Percentiles rank a stretch among this genome's conserved stretches.
These are phyloP conservation scores for Drosophila insularis DNA, from an alignment of 1,140 invertebrate species.

Conservation along the genomic window DNA sequence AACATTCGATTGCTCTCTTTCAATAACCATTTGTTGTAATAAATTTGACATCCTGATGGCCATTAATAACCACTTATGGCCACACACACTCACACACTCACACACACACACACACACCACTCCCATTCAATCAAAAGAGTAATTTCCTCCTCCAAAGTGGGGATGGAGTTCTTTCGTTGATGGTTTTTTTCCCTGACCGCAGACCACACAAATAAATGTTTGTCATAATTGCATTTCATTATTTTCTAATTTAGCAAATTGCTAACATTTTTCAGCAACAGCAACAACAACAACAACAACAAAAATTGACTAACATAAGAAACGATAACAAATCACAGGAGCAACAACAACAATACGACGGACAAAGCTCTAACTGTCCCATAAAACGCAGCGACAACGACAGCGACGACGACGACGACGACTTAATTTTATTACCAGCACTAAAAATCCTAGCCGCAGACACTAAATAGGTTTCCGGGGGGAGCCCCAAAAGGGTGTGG, in stretches of 20 bases:
- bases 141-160: constrained; percentile 48
- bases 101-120: background rate
- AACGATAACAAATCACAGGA: constrained; percentile 47
- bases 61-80: constrained; percentile 71
- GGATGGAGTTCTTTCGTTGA: too few relatives aligned
- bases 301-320: constrained; percentile 5
- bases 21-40: constrained; percentile 28
- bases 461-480: constrained; percentile 44
- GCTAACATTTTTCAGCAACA: constrained; percentile 63
- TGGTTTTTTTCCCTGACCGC: constrained; percentile 34
- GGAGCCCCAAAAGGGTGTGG: background rate
- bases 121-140: constrained; percentile 51
- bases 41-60: constrained; percentile 56
- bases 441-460: constrained; percentile 76
- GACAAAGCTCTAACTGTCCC: constrained; percentile 15
- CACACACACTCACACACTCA: constrained; percentile 18
- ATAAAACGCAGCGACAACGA: constrained; percentile 74
- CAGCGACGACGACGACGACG: constrained; percentile 67
- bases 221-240: constrained; percentile 81
- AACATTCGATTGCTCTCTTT: background rate
- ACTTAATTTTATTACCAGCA: constrained; percentile 77
- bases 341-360: constrained; percentile 34
- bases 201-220: constrained; percentile 78
- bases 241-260: constrained; percentile 81
- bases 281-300: constrained; percentile 21